Percentiles rank a stretch among this genome's conserved stretches.
phyloP scores from a whole-genome alignment of 2,888 invertebrate genomes.

The Pachliopta kotzebuea region DNA sequence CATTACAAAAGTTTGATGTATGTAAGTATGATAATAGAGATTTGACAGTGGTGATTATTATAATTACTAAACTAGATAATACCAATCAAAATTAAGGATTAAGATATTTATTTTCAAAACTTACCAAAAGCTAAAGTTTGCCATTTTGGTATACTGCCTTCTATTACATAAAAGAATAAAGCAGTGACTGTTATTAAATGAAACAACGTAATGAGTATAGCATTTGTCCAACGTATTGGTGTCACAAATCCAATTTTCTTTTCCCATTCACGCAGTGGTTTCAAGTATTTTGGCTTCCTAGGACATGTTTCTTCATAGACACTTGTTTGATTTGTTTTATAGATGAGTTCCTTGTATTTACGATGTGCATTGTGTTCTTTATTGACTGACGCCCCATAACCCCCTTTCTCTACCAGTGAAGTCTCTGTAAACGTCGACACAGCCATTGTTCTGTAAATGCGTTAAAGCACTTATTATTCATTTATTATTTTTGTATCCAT shows the following conservation, averaged over 20 bases:
- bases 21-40: too few species aligned
- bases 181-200: conserved; percentile 69
- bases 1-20: too few species aligned
- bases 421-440: conserved; percentile 43
- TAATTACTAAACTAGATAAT: too few species aligned
- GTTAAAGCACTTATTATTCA: neutral
- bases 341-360: conserved; percentile 28
- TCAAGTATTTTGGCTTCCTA: conserved; percentile 48
- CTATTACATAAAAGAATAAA: conserved; percentile 45
- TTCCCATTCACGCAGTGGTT: conserved; percentile 54
- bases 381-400: conserved; percentile 30
- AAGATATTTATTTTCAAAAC: conserved; percentile 38
- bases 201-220: conserved; percentile 74
- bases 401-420: conserved; percentile 35
- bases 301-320: conserved; percentile 49
- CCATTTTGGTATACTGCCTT: conserved; percentile 51
- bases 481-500: neutral
- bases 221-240: conserved; percentile 83
- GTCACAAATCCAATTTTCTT: conserved; percentile 74
- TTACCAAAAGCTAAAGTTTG: conserved; percentile 81
- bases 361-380: conserved; percentile 37
- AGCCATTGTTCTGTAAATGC: conserved; percentile 39
- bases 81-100: neutral
- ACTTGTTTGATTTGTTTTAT: conserved; percentile 29
- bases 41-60: neutral